Base-by-base conservation (phyloP, 2,888 invertebrate genomes). In the Pyrrhosoma nymphula region DNA sequence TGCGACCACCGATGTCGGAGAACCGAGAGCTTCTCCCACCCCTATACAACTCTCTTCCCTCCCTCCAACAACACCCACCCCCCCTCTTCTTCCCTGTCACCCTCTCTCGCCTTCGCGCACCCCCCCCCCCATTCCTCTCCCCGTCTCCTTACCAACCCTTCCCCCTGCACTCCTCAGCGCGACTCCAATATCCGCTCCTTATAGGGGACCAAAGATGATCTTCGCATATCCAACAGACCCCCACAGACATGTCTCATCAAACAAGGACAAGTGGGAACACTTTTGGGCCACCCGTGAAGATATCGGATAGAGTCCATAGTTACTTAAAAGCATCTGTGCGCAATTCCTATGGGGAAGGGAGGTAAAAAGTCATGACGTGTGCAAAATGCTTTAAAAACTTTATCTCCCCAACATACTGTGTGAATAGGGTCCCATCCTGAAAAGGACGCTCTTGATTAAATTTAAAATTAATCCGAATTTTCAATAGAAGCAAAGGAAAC, bases 171-270 rank as follows among this genome's bases (percentile, higher is more conserved):
- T n/a, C 10, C 69, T 12, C 69, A n/a, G 4, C 8, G 20, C n/a
- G 35, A 82, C 30, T 26, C 35, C 69, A 35, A 82, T 35, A 69
- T 69, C 69, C 69, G 69, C 69, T 69, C 69, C 69, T 18, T 69
- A 69, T 69, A 69, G 69, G 69, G 69, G 69, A n/a, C 69, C 69
- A 91, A 69, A 26, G 63, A 91, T 91, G 91, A 91, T 60, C 63
- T 91, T 16, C 91, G 69, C 93, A 93, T 91, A 69, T n/a, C 69
- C 69, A 26, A 69, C 82, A 23, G 47, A 47, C 93, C 47, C 69
- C 69, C 69, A 63, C 47, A 60, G 60, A 60, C 93, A 93, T 69
- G 47, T 93, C 93, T n/a, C 93, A 75, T 93, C 93, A 47, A 82
- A 82, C 82, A 35, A 69, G 47, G 75, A 63, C 55, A 93, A 63